These are phyloP conservation scores for Xanthorhoe designata DNA, from an alignment of 2,888 invertebrate genomes.

Conservation along the genomic window DNA sequence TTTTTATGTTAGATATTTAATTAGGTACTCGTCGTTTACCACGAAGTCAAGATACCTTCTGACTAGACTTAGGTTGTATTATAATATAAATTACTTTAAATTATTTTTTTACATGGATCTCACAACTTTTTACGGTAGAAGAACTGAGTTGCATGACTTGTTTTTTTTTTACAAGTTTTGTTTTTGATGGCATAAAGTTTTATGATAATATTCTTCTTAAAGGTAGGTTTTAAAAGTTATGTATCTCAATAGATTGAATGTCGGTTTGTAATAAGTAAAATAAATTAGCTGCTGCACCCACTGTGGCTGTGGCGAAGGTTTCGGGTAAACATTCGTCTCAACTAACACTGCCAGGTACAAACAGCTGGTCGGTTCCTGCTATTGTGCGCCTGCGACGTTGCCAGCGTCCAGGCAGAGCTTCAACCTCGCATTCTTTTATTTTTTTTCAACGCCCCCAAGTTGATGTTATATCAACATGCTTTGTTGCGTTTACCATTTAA, in stretches of 20 bases:
- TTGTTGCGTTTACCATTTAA: constrained; percentile 27
- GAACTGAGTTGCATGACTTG: too few species aligned
- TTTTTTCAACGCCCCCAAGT: constrained; percentile 42
- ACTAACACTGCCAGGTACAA: constrained; percentile 73
- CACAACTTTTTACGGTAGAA: too few species aligned
- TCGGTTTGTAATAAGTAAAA: background rate
- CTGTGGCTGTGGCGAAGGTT: constrained; percentile 47
- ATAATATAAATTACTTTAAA: too few species aligned
- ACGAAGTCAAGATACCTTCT: too few species aligned
- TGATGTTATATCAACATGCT: constrained; percentile 31
- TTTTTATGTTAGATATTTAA: too few species aligned
- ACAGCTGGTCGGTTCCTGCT: constrained; percentile 66
- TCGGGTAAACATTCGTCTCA: constrained; percentile 53
- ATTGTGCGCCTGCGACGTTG: constrained; percentile 65
- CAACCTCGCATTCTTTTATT: constrained; percentile 68
- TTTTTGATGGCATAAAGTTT: too few species aligned
- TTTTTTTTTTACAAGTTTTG: too few species aligned
- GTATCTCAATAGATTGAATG: too few species aligned
- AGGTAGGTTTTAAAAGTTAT: background rate
- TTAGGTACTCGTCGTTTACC: too few species aligned
- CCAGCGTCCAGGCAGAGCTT: constrained; percentile 57
- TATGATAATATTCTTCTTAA: too few species aligned
- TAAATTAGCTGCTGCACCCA: constrained; percentile 14
- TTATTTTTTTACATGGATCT: too few species aligned
- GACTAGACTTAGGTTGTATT: too few species aligned